Percentiles rank a stretch among this genome's conserved stretches.
Evolutionary conservation across 2,797 vertebrate species (phyloP).

Genomic region (Pelodytes ibericus): DNA sequence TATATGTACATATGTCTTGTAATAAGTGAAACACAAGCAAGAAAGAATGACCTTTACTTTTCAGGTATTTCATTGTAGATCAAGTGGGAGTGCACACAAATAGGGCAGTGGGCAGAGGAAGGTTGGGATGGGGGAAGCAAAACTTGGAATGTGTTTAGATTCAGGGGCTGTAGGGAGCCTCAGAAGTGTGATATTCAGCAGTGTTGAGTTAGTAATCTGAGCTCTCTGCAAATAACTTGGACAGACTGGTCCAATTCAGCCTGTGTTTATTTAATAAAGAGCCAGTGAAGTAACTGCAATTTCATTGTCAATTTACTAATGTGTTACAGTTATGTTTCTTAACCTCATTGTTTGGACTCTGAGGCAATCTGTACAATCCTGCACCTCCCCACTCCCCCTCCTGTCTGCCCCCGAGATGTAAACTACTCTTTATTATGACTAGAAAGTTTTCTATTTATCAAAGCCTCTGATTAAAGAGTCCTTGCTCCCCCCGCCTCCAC

Average conservation of each 20-base stretch:
- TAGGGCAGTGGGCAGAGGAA: neutral
- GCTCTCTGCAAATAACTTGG: constrained; percentile 64
- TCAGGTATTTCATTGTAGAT: neutral
- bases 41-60: neutral
- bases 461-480: constrained; percentile 68
- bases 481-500: constrained; percentile 55
- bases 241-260: constrained; percentile 63
- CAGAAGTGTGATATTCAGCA: constrained; percentile 57
- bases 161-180: constrained; percentile 59
- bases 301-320: constrained; percentile 72
- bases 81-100: constrained; percentile 15
- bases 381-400: constrained; percentile 60
- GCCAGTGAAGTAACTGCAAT: constrained; percentile 70
- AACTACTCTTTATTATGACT: constrained; percentile 73
- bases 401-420: constrained; percentile 61
- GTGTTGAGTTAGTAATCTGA: constrained; percentile 66
- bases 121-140: constrained; percentile 58
- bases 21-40: no score
- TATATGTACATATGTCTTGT: no score
- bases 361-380: constrained; percentile 66
- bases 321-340: constrained; percentile 73
- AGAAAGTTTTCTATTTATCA: constrained; percentile 75
- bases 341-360: constrained; percentile 73
- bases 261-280: constrained; percentile 75
- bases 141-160: constrained; percentile 65